phyloP scores from a whole-genome alignment of 2,113 vertebrate species.

The Peromyscus californicus region DNA sequence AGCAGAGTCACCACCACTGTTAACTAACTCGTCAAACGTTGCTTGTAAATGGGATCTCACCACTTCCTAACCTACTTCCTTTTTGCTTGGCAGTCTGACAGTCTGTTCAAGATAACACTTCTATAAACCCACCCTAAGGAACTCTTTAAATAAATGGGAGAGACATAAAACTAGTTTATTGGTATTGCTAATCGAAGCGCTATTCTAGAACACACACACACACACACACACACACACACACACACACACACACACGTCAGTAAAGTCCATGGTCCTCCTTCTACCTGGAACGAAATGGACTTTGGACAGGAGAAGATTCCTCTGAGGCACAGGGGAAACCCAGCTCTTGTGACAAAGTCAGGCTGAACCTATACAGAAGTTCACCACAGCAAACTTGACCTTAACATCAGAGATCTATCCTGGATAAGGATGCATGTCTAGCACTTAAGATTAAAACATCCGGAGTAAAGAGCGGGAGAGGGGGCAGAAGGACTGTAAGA shows the following conservation, averaged over 20 bases:
- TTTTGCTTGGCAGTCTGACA: neutral
- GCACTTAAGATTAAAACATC: neutral
- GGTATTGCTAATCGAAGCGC: neutral
- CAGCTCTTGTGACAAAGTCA: neutral
- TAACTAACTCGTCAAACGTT: neutral
- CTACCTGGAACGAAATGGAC: neutral
- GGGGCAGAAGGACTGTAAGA: neutral
- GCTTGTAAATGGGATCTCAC: neutral
- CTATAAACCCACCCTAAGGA: neutral
- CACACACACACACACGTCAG: neutral
- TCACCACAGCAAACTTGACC: neutral
- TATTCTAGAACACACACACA: neutral
- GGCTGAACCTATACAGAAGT: neutral
- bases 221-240: neutral
- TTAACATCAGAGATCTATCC: neutral
- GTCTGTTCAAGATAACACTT: neutral
- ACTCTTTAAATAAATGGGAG: neutral
- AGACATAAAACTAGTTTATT: neutral
- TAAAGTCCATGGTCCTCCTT: neutral
- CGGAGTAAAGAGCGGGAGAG: neutral
- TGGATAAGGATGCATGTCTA: neutral
- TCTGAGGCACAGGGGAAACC: neutral
- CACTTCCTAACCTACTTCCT: neutral
- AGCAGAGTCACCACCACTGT: neutral
- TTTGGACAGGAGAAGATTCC: neutral